phyloP scores from a whole-genome alignment of 2,113 vertebrate species.

The Mandrillus leucophaeus region DNA sequence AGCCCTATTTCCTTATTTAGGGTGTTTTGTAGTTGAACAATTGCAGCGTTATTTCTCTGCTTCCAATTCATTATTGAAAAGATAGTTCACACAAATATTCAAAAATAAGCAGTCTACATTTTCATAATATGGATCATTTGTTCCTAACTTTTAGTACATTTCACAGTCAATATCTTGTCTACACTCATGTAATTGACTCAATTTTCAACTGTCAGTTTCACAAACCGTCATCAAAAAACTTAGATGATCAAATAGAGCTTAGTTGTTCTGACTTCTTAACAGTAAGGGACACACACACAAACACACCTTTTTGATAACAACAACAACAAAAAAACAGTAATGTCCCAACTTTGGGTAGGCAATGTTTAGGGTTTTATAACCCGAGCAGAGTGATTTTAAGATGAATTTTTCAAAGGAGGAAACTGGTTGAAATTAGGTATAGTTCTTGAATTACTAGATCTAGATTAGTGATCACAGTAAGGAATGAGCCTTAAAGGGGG shows the following conservation, averaged over 20 bases:
- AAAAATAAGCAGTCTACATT: neutral
- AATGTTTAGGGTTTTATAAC: neutral
- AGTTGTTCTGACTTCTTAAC: neutral
- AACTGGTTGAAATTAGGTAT: neutral
- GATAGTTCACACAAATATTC: neutral
- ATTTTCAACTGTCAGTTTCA: neutral
- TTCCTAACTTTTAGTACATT: neutral
- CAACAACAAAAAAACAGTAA: neutral
- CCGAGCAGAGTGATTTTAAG: neutral
- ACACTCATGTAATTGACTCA: neutral
- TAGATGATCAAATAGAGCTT: neutral
- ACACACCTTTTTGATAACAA: neutral
- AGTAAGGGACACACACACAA: neutral
- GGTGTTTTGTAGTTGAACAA: neutral
- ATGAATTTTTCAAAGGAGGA: neutral
- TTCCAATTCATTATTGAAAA: neutral
- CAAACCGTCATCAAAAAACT: neutral
- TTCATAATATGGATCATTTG: neutral
- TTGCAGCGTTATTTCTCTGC: neutral
- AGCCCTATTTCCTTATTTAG: neutral
- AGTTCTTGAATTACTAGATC: neutral
- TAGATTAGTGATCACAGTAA: neutral
- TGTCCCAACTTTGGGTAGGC: neutral
- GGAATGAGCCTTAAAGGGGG: neutral
- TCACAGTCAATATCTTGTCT: neutral